A percentile compares a stretch with the other conserved stretches of the same genome.
phyloP scores from a whole-genome alignment of 2,888 invertebrate genomes.

The Drosophila multiciliata region DNA sequence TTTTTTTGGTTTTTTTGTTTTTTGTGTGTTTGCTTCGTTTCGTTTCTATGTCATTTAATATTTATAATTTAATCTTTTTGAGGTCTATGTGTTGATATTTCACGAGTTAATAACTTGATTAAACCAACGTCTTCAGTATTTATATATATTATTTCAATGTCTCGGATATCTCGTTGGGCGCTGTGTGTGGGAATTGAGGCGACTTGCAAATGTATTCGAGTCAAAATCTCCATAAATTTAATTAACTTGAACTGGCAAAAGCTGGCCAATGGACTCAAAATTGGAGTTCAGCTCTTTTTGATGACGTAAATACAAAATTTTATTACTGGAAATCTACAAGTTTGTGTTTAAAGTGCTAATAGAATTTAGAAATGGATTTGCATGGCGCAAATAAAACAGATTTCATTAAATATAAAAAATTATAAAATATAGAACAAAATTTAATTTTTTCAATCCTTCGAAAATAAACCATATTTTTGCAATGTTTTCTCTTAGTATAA shows the following conservation, averaged over 20 bases:
- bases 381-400: not conserved
- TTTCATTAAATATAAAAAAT: not conserved
- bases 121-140: constrained; percentile 59
- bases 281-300: constrained; percentile 4
- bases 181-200: constrained; percentile 71
- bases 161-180: constrained; percentile 19
- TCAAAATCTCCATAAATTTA: constrained; percentile 67
- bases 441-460: not conserved
- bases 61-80: constrained; percentile 74
- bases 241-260: constrained; percentile 57
- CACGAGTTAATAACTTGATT: constrained; percentile 80
- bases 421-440: not conserved
- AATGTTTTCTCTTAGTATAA: not conserved
- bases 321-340: constrained; percentile 2
- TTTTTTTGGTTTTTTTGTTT: constrained; percentile 8
- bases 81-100: constrained; percentile 76
- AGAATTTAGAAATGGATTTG: not conserved
- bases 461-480: not conserved
- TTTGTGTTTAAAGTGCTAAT: not conserved
- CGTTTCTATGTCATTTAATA: constrained; percentile 76
- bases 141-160: constrained; percentile 30
- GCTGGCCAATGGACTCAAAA: constrained; percentile 24
- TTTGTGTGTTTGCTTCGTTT: constrained; percentile 30
- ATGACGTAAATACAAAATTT: constrained; percentile 14
- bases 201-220: constrained; percentile 23